Base-by-base conservation (phyloP, 1,140 invertebrate genomes). In the Nomia melanderi region DNA sequence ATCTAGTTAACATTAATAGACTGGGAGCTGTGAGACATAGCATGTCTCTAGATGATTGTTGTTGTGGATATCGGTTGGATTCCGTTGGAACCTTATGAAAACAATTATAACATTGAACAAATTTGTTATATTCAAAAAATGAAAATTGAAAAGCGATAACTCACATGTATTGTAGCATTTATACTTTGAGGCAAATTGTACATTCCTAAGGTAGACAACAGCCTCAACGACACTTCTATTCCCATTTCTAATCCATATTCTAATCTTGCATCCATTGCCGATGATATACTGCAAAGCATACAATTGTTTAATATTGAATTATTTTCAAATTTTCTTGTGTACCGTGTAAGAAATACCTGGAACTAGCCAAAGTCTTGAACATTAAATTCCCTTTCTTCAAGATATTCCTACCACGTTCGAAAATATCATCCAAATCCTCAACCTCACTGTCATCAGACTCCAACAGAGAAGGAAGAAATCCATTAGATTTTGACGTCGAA, bases 361-460 rank as follows among this genome's bases (percentile, higher is more conserved):
- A 90, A 77, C 85, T 90, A 1, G 88, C 81, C 56, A 87, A 85
- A 25, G 88, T 82, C 20, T 92, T 92, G 4, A 90, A 88, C 12
- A 88, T 79, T 5, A 86, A 69, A 76, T 84, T 91, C 3, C 90
- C 90, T 66, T 91, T 89, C 75, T 91, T 93, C 60, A 93, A 84
- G 72, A 93, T 89, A 65, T 91, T 93, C 83, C 92, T 93, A 7
- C 92, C 93, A 44, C 93, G 90, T 82, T 95, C 95, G 5, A 95
- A 89, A 67, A 95, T 94, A 73, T 95, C 94, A 79, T 95, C 95
- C 0, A 95, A 93, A 67, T 96, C 95, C 81, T 96, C 95, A 27
- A 95, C 90, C 84, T 96, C 95, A 36, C 95, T 95, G 80, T 96
- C 95, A 79, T 96, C 95, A 7, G 95, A 96, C 86, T 96, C 95